Percentiles rank a stretch among this genome's conserved stretches.
These are phyloP conservation scores for Petrolisthes cinctipes DNA, from an alignment of 2,888 invertebrate genomes.

Conservation along the genomic window DNA sequence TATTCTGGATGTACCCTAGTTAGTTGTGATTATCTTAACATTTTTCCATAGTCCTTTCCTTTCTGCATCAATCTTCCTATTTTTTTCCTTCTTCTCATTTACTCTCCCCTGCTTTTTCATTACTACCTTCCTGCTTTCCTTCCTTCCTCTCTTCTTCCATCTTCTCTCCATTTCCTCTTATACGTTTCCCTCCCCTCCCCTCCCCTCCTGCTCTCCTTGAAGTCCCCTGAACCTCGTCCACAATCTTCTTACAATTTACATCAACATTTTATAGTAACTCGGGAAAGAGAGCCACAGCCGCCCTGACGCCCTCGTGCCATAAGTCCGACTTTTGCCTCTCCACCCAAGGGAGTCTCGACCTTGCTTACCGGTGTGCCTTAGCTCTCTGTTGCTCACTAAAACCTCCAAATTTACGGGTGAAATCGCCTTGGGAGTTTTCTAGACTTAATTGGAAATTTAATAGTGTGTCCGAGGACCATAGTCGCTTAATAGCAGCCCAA, in stretches of 20 bases:
- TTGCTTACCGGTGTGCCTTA: conserved; percentile 15
- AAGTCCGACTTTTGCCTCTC: conserved; percentile 24
- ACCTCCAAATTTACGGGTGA: conserved; percentile 61
- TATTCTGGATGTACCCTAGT: not conserved
- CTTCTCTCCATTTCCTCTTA: not conserved
- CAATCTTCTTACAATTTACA: conserved; percentile 62
- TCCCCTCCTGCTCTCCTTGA: conserved; percentile 27
- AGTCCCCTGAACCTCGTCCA: conserved; percentile 54
- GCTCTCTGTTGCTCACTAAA: conserved; percentile 49
- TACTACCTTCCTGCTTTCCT: not conserved
- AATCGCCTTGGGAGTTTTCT: conserved; percentile 62
- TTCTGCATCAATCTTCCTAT: not conserved
- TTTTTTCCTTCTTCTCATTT: not conserved
- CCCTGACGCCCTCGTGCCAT: conserved; percentile 16
- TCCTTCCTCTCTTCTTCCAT: not conserved
- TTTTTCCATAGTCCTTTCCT: not conserved
- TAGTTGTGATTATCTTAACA: not conserved
- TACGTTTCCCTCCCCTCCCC: not conserved
- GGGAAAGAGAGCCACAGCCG: conserved; percentile 40
- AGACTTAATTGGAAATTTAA: conserved; percentile 61
- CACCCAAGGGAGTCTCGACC: conserved; percentile 28
- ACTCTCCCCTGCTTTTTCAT: not conserved
- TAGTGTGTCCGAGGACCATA: conserved; percentile 60
- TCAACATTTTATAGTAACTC: conserved; percentile 62
- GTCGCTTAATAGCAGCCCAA: conserved; percentile 58